Evolutionary conservation across 2,113 vertebrate species (phyloP), one percentile per base, ranked within the genome.

Genomic region (Microcebus murinus): DNA sequence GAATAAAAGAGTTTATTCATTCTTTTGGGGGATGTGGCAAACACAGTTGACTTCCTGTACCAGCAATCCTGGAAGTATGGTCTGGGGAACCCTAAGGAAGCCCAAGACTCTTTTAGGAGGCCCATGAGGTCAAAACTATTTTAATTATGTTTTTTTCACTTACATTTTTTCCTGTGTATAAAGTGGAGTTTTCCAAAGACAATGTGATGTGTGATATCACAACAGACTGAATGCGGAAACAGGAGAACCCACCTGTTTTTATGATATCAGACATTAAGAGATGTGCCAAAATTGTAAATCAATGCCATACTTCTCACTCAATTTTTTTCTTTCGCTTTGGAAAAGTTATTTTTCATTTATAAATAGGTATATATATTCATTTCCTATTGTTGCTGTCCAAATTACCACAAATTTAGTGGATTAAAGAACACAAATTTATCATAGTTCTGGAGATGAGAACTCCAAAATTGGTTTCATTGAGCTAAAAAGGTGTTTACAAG

Each of bases 51-150:
- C 92, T 96, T 90, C 92, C 95, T 90, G 96, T 48, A 55, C 90
- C 91, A 90, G 20, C 31, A 94, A 91, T 97, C 96, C 96, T 97
- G 96, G 98, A 84, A 95, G 21, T 87, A 17, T 61, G 31, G 3
- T 74, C 70, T 45, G 31, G 20, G 50, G 18, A 84, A 5, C 25
- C 11, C 36, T 23, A 36, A 6, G 21, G 39, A 14, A 55, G 8
- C n/a, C 25, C 7, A 67, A 42, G 18, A 82, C 59, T 34, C 25
- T 91, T 81, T 80, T 63, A 85, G 63, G 80, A 85, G 6, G 11
- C 34, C 45, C 21, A 4, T 50, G 42, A 87, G 3, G 31, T 61
- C 68, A 87, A 84, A 90, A 94, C 63, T 88, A 52, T 48, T 93
- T 85, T 61, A 83, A 74, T 88, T 50, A 68, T 61, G 70, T n/a